A percentile compares a stretch with the other conserved stretches of the same genome.
phyloP scores from a whole-genome alignment of 2,888 invertebrate species.

The Lutraria lutraria region DNA sequence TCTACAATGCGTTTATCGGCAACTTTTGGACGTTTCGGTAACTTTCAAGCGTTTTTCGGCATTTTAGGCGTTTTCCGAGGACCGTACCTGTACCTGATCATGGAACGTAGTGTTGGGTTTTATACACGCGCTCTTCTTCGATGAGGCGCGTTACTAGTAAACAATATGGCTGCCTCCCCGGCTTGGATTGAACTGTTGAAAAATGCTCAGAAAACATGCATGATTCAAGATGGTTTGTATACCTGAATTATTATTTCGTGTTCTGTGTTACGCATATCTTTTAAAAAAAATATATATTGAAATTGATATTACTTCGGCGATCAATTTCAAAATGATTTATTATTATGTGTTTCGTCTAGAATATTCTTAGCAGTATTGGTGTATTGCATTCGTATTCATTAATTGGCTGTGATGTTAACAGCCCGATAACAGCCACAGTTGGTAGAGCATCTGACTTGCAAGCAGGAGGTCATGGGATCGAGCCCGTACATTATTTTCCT shows the following conservation, averaged over 20 bases:
- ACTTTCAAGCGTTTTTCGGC: no score
- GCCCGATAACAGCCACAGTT: no score
- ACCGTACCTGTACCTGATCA: no score
- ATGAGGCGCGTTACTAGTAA: neutral
- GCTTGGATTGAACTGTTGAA: constrained; percentile 80
- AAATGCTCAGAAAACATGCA: constrained; percentile 84
- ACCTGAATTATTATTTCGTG: neutral
- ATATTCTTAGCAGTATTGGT: neutral
- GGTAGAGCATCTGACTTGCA: no score
- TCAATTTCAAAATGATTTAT: neutral
- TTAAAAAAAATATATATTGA: neutral
- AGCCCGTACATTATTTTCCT: no score
- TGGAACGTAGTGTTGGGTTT: neutral
- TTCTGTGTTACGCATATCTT: neutral
- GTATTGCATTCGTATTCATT: no score
- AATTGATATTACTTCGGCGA: neutral
- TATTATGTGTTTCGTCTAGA: neutral
- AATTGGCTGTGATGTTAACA: no score
- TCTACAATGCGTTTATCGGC: no score
- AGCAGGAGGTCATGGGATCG: no score
- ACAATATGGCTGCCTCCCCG: constrained; percentile 75
- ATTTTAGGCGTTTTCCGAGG: no score
- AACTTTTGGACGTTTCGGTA: no score
- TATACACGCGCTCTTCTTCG: neutral
- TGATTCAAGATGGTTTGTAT: constrained; percentile 84